Conservation (phyloP, 2,888 invertebrate genomes). For the Calameuta filiformis region DNA sequence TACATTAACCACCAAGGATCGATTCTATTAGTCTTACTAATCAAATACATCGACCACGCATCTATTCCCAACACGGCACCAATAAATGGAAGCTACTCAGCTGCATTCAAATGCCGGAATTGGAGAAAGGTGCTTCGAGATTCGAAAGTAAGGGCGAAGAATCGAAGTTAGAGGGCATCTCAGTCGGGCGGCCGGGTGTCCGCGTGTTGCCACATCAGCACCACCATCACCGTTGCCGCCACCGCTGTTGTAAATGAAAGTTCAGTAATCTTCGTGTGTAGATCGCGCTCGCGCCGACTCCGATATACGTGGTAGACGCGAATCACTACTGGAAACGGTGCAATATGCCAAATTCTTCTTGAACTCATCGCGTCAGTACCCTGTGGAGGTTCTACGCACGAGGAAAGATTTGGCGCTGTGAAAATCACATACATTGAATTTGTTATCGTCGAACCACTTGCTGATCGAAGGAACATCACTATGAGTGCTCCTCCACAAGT, state of each 20-base stretch:
- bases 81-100: not conserved
- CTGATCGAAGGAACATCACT: conserved; percentile 5
- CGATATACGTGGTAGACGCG: conserved; percentile 51
- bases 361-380: conserved; percentile 27
- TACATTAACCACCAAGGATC: not conserved
- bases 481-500: conserved; percentile 60
- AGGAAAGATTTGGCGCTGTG: conserved; percentile 17
- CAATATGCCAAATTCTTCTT: conserved; percentile 53
- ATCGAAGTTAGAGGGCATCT: conserved; percentile 35
- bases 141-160: not conserved
- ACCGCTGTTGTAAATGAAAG: conserved; percentile 52
- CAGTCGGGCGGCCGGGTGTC: conserved; percentile 43
- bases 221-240: conserved; percentile 38
- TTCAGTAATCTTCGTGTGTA: conserved; percentile 49
- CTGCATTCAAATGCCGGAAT: not conserved
- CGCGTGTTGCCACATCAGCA: conserved; percentile 64
- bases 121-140: not conserved
- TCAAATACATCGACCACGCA: not conserved
- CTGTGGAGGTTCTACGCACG: conserved; percentile 17
- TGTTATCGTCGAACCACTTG: not conserved
- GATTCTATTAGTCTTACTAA: not conserved
- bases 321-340: conserved; percentile 14
- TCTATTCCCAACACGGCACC: not conserved
- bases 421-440: not conserved
- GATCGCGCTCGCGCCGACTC: conserved; percentile 55